A percentile compares a stretch with the other conserved stretches of the same genome.
Conservation (phyloP, 92 coral and sea anemone genomes). For the Epizoanthus fatuus region DNA sequence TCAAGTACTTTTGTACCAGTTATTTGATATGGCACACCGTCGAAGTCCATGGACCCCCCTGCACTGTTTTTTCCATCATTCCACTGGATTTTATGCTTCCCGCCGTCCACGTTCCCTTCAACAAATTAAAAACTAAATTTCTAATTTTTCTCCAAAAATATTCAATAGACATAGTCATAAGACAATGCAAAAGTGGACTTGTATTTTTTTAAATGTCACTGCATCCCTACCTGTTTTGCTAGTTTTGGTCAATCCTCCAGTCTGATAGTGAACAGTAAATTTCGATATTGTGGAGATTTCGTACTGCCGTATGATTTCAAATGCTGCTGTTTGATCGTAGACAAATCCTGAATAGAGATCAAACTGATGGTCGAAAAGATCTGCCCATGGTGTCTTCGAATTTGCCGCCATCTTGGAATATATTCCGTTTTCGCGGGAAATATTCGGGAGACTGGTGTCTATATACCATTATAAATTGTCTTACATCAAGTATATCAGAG, state of each 20-base stretch:
- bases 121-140: not conserved
- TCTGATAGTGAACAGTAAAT: not conserved
- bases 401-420: not conserved
- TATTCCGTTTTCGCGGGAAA: not conserved
- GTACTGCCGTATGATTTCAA: slow-evolving; percentile 8
- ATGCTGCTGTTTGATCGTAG: not conserved
- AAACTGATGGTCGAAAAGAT: not conserved
- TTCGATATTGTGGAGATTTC: slow-evolving; percentile 33
- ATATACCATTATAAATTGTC: too few relatives aligned
- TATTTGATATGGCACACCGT: slow-evolving; percentile 48
- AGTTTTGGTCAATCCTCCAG: not conserved
- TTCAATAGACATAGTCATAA: too few relatives aligned
- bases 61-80: slow-evolving; percentile 26
- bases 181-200: too few relatives aligned
- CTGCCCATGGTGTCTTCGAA: slow-evolving; percentile 22
- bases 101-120: slow-evolving; percentile 5
- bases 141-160: not conserved
- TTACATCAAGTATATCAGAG: too few relatives aligned
- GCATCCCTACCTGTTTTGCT: too few relatives aligned
- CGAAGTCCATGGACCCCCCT: slow-evolving; percentile 39
- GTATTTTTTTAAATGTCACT: too few relatives aligned
- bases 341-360: slow-evolving; percentile 42
- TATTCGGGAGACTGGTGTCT: not conserved
- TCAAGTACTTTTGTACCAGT: slow-evolving; percentile 41
- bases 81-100: slow-evolving; percentile 52